These are phyloP conservation scores for Aptenodytes patagonicus DNA, from an alignment of 2,113 vertebrate species.

Conservation along the genomic window DNA sequence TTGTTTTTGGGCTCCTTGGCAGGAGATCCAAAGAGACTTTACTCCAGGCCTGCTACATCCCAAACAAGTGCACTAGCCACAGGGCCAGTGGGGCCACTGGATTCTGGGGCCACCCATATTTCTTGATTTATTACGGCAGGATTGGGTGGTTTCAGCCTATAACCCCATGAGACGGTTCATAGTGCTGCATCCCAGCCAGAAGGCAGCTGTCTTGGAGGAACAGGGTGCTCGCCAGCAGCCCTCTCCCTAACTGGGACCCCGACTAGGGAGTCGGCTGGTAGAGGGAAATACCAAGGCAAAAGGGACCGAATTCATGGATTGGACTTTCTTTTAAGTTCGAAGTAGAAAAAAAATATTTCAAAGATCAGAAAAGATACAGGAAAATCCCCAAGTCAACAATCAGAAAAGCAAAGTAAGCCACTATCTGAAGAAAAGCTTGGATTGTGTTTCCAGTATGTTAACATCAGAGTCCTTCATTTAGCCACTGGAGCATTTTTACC, in stretches of 20 bases:
- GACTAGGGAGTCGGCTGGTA: background rate
- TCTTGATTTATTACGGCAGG: background rate
- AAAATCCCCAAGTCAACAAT: background rate
- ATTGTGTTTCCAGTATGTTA: background rate
- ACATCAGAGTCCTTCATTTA: background rate
- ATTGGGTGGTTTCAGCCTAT: background rate
- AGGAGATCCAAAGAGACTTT: background rate
- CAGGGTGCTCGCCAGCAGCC: background rate
- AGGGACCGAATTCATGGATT: background rate
- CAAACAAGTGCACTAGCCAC: background rate
- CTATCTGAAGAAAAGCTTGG: background rate
- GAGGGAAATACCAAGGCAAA: background rate
- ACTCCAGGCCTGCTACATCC: background rate
- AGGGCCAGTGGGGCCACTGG: background rate
- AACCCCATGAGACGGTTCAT: background rate
- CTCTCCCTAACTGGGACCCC: background rate
- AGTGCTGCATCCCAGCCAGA: background rate
- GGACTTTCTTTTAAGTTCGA: background rate
- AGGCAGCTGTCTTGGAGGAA: background rate
- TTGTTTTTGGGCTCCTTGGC: background rate
- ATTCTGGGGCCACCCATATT: background rate
- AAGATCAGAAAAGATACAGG: background rate
- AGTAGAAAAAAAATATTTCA: background rate
- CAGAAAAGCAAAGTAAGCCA: background rate
- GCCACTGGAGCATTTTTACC: background rate